phyloP scores from a whole-genome alignment of 2,888 invertebrate species.

The Acrobasis consociella region DNA sequence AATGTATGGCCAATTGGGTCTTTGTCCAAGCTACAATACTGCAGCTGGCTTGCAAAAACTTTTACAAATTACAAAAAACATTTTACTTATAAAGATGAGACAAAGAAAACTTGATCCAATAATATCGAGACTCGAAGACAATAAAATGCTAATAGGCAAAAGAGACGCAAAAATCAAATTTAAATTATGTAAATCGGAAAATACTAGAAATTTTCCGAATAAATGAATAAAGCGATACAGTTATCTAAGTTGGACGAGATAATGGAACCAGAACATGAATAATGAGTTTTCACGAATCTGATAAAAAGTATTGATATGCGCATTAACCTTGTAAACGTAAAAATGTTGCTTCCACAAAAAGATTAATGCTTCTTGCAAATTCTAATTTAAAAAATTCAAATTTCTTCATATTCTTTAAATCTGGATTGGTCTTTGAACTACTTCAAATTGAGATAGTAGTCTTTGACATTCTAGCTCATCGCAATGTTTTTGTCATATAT shows the following conservation, averaged over 20 bases:
- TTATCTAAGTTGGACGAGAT: constrained; percentile 7
- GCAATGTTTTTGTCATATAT: too few species aligned
- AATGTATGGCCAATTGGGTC: too few species aligned
- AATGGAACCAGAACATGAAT: constrained; percentile 17
- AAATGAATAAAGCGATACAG: constrained; percentile 13
- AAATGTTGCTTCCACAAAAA: not conserved
- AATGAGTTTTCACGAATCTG: constrained; percentile 19
- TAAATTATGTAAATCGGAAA: not conserved
- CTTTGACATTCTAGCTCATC: too few species aligned
- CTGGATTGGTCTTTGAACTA: too few species aligned
- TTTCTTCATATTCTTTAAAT: too few species aligned
- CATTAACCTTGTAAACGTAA: constrained; percentile 18
- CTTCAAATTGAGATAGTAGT: too few species aligned
- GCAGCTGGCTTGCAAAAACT: too few species aligned
- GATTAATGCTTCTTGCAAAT: not conserved
- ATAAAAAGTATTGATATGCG: constrained; percentile 18
- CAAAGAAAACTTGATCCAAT: not conserved
- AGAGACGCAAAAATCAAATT: not conserved
- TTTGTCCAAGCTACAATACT: too few species aligned
- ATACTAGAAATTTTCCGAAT: not conserved
- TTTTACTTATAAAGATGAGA: not conserved
- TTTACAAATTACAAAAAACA: too few species aligned
- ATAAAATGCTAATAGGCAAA: not conserved
- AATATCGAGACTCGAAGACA: not conserved
- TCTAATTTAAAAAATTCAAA: not conserved